A percentile compares a stretch with the other conserved stretches of the same genome.
These are phyloP conservation scores for Puntigrus tetrazona DNA, from an alignment of 2,113 vertebrate species.

Conservation along the genomic window DNA sequence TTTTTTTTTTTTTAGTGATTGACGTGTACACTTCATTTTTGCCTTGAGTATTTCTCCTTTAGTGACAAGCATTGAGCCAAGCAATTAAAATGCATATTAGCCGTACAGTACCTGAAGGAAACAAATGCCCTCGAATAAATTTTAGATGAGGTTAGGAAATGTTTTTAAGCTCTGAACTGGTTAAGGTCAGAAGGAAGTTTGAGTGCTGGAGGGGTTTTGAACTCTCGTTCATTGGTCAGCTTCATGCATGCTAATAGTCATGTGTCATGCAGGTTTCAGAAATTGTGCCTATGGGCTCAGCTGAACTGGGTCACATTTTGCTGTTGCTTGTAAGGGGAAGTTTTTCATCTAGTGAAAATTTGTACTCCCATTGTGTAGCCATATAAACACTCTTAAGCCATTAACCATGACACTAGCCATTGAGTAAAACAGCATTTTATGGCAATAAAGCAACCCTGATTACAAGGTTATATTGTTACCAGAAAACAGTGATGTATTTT, in stretches of 20 bases:
- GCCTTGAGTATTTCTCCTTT: conserved; percentile 10
- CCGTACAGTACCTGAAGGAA: conserved; percentile 29
- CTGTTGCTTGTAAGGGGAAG: conserved; percentile 18
- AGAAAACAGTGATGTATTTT: neutral
- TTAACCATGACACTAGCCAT: neutral
- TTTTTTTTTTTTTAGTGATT: neutral
- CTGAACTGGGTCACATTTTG: conserved; percentile 25
- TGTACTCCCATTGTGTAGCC: neutral
- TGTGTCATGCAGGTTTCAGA: conserved; percentile 41
- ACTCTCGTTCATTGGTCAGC: neutral
- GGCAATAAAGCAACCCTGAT: neutral
- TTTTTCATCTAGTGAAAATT: neutral
- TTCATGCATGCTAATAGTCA: conserved; percentile 22
- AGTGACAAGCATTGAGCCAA: conserved; percentile 22
- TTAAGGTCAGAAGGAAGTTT: conserved; percentile 4
- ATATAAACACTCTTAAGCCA: neutral
- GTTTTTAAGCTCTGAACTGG: conserved; percentile 13
- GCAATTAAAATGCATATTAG: conserved; percentile 48
- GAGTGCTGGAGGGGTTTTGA: conserved; percentile 14
- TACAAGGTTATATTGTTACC: neutral
- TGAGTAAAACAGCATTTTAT: neutral
- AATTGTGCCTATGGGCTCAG: neutral
- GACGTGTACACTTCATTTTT: conserved; percentile 4
- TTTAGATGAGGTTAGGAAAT: conserved; percentile 1
- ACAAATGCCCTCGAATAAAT: neutral